Evolutionary conservation across 64 coral and sea anemone species (phyloP), one percentile per base, ranked within the genome.

Genomic region (Exaiptasia diaphana): DNA sequence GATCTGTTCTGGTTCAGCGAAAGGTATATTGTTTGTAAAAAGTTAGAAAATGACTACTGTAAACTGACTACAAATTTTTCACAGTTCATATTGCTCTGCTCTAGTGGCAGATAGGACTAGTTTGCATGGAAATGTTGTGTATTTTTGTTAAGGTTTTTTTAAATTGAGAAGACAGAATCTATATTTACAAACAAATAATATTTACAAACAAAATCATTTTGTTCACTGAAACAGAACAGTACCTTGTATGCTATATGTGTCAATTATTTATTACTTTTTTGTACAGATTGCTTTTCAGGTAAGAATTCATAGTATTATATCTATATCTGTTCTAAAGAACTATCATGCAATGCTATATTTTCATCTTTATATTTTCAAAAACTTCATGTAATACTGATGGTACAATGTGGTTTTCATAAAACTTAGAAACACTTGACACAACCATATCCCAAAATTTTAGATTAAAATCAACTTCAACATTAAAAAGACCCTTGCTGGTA

Each of bases 401-500:
- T 23, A 90, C 41, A 73, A 90, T 75, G 1, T 76, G 43, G 9
- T 50, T 82, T 64, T 22, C 38, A 53, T 82, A 82, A 82, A 74
- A 85, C 10, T 32, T 29, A 52, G 1, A 60, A 37, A 86, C 90
- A 68, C 37, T 81, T 27, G 56, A 32, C 39, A 81, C 40, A 15
- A 93, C 76, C 54, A 45, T 53, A 68, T 75, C 22, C 75, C 67
- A 68, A 36, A 86, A 93, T 30, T 81, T 18, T 54, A 49, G 43
- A 80, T 86, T 77, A 77, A 50, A 91, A 17, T 78, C 26, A 35
- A 77, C 52, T 73, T 60, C 25, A 54, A 86, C 55, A 40, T 81
- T 40, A 50, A 55, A n/a, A 35, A 92, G 73, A 27, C 75, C 90
- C 44, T 82, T 73, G 37, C 41, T 36, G 15, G 81, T 91, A 64